These are phyloP conservation scores for Leontopithecus rosalia DNA, from an alignment of 2,797 vertebrate genomes.

Conservation along the genomic window DNA sequence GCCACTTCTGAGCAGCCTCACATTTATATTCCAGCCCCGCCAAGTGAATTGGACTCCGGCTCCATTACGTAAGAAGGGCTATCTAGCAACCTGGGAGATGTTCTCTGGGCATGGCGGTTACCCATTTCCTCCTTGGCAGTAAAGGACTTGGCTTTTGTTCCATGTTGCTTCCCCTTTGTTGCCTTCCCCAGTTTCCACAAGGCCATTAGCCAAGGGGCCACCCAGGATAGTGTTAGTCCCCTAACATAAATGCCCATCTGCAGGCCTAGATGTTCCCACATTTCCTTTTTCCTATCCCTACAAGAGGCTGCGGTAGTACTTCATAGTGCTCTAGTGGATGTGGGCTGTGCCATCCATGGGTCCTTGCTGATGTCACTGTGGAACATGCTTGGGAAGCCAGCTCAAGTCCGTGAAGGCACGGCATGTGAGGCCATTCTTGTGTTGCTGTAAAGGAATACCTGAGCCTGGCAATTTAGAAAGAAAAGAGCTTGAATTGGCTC, in stretches of 20 bases:
- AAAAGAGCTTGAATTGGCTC: neutral
- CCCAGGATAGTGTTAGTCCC: neutral
- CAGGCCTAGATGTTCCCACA: neutral
- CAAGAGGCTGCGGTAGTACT: neutral
- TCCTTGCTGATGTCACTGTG: neutral
- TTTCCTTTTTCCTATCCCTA: neutral
- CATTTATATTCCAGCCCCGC: neutral
- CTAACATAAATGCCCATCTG: neutral
- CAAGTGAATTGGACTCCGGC: neutral
- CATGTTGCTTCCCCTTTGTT: neutral
- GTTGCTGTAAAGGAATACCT: neutral
- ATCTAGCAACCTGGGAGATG: neutral
- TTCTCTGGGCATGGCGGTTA: neutral
- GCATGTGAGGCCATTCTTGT: neutral
- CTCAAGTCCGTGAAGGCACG: neutral
- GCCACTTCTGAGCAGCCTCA: conserved; percentile 6
- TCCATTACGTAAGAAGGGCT: conserved; percentile 60
- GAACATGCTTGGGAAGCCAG: neutral
- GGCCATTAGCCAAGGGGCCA: neutral
- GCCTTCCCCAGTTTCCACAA: neutral
- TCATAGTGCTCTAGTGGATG: neutral
- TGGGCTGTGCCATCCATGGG: neutral
- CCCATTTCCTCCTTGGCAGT: neutral
- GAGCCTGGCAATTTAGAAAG: neutral
- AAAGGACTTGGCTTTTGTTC: neutral